These are phyloP conservation scores for Oxygymnocypris stewartii DNA, from an alignment of 2,113 vertebrate genomes.

Conservation along the genomic window DNA sequence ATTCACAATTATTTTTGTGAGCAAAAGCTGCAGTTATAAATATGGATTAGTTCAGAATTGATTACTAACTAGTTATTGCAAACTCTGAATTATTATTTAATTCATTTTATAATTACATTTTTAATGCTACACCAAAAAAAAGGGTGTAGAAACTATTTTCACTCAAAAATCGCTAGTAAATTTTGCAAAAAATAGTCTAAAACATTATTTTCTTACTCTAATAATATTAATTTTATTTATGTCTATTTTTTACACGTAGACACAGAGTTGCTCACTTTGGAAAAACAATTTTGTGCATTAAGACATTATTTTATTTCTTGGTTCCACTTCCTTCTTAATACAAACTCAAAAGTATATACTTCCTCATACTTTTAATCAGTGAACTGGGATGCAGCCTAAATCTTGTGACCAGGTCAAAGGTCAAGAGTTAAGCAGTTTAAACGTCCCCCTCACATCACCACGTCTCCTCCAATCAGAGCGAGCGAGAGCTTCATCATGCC, in stretches of 20 bases:
- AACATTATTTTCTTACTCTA: too few species aligned
- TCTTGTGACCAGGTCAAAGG: not conserved
- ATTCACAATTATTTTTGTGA: too few species aligned
- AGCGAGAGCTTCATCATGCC: constrained; percentile 77
- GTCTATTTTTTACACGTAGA: too few species aligned
- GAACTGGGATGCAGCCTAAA: not conserved
- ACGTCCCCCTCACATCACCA: not conserved
- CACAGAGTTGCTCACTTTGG: too few species aligned
- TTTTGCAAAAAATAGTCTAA: too few species aligned
- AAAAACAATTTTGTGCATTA: not conserved
- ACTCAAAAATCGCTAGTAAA: not conserved
- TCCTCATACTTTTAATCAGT: not conserved
- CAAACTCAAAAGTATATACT: not conserved
- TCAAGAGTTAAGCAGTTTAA: not conserved
- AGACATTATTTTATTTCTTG: not conserved
- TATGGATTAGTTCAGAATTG: not conserved
- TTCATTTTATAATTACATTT: too few species aligned
- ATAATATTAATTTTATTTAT: too few species aligned
- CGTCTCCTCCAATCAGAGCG: constrained; percentile 35
- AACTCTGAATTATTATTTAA: not conserved
- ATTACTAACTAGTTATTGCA: not conserved
- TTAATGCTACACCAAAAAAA: too few species aligned
- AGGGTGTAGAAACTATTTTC: too few species aligned
- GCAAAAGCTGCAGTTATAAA: too few species aligned
- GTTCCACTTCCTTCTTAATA: not conserved